Evolutionary conservation across 2,888 invertebrate genomes (phyloP).

Genomic region (Tolmerus cingulatus): DNA sequence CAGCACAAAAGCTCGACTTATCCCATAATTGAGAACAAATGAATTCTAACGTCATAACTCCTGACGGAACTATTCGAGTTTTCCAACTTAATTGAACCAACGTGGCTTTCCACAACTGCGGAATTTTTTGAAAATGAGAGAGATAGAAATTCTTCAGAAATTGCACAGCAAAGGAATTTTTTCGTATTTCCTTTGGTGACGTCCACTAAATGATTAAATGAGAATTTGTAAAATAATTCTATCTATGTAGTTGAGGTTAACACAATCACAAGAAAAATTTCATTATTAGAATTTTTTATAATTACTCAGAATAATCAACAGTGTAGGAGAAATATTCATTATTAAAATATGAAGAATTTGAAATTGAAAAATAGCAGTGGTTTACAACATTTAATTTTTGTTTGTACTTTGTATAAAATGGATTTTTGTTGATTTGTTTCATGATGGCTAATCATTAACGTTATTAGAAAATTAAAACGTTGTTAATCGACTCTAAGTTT

Average conservation of each 20-base stretch:
- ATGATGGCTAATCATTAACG: no score
- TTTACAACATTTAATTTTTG: no score
- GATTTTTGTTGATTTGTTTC: no score
- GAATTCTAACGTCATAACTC: not conserved
- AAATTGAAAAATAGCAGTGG: no score
- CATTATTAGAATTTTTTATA: not conserved
- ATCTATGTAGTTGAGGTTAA: not conserved
- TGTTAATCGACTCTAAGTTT: no score
- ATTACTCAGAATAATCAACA: not conserved
- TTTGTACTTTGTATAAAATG: no score
- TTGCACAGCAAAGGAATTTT: not conserved
- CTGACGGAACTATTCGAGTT: not conserved
- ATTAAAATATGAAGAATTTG: no score
- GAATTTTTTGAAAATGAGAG: not conserved
- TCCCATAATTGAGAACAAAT: not conserved
- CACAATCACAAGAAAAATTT: not conserved
- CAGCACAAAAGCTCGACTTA: not conserved
- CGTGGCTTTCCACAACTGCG: not conserved
- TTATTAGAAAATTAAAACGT: no score
- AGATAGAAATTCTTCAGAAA: not conserved
- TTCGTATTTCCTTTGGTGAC: not conserved
- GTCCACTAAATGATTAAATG: not conserved
- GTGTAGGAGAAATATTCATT: no score
- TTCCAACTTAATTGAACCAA: not conserved
- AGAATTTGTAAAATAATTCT: not conserved